These are phyloP conservation scores for Indicator maculatus DNA, from an alignment of 2,113 vertebrate genomes.

Conservation along the genomic window DNA sequence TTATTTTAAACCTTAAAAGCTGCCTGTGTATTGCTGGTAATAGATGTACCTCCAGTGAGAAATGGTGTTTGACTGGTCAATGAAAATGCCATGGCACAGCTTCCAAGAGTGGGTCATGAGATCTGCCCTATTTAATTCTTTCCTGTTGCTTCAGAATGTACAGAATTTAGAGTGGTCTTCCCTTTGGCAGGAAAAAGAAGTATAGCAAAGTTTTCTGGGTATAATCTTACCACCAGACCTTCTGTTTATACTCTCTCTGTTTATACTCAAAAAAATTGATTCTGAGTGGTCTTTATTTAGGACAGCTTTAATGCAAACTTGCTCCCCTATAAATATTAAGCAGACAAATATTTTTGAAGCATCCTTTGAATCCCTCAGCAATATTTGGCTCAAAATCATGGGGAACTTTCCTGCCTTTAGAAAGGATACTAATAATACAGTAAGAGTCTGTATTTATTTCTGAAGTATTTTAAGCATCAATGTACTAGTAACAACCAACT, in stretches of 20 bases:
- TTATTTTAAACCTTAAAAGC: conserved; percentile 34
- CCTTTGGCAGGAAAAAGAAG: neutral
- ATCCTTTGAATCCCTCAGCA: neutral
- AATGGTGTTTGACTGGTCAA: neutral
- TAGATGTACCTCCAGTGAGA: neutral
- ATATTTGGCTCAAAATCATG: neutral
- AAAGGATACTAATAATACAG: neutral
- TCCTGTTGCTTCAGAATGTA: neutral
- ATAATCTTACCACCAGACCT: neutral
- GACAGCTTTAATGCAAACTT: neutral
- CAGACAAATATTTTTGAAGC: neutral
- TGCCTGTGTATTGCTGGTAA: neutral
- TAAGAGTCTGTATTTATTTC: neutral
- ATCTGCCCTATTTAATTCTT: neutral
- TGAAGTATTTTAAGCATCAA: neutral
- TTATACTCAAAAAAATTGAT: neutral
- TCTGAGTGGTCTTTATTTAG: neutral
- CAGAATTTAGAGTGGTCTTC: neutral
- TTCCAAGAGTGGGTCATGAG: neutral
- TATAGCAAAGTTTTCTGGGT: neutral
- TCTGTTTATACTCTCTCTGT: neutral
- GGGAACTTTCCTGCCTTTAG: neutral
- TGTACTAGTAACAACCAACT: neutral
- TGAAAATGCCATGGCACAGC: neutral
- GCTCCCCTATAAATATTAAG: neutral